These are phyloP conservation scores for Nephrotoma flavescens DNA, from an alignment of 2,888 invertebrate genomes.

Conservation along the genomic window DNA sequence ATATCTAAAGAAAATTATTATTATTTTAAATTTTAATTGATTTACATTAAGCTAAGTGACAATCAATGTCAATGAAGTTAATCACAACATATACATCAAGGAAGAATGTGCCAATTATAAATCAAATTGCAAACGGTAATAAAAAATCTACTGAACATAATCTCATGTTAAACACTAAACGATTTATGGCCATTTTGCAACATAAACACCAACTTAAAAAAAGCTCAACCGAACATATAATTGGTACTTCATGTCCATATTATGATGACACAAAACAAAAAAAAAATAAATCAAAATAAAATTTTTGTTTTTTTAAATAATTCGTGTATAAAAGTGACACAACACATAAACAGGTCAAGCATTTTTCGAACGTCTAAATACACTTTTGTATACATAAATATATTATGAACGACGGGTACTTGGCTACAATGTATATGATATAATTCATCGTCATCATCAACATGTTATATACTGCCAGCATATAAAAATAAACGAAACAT, in stretches of 20 bases:
- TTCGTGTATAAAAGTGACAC: background rate
- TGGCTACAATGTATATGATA: background rate
- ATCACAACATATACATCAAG: no score
- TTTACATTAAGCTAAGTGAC: no score
- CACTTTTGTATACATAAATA: background rate
- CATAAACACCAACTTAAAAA: background rate
- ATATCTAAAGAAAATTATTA: no score
- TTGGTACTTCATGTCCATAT: background rate
- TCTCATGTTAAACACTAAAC: background rate
- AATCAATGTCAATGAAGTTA: no score
- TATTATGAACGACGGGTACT: background rate
- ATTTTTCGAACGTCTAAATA: background rate
- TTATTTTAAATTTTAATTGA: no score
- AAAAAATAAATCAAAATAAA: no score
- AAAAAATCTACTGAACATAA: no score
- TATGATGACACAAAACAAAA: background rate
- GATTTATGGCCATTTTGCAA: background rate
- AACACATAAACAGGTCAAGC: background rate
- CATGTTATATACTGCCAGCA: background rate
- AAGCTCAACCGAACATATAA: background rate
- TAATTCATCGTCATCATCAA: background rate
- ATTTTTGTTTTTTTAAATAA: no score
- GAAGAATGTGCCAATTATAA: no score
- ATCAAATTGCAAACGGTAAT: no score
- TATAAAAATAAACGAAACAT: background rate